phyloP scores from a whole-genome alignment of 2,113 vertebrate genomes.

The Sphaerodactylus townsendi region DNA sequence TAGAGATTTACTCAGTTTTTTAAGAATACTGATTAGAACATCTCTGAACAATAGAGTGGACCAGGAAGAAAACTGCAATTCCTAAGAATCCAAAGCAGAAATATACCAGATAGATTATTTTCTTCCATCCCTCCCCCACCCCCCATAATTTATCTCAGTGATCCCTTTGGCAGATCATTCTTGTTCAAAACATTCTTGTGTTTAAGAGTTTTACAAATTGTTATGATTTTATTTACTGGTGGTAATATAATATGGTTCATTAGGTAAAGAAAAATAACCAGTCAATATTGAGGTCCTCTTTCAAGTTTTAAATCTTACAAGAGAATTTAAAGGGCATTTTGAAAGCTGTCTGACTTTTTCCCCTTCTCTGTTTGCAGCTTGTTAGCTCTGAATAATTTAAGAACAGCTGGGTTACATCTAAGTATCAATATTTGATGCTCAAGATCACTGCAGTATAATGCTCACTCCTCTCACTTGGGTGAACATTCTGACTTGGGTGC shows the following conservation, averaged over 20 bases:
- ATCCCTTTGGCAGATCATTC: not conserved
- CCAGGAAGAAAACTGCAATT: not conserved
- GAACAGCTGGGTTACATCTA: constrained; percentile 19
- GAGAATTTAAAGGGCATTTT: constrained; percentile 8
- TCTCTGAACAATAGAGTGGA: not conserved
- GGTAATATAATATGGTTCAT: not conserved
- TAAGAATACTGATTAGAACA: not conserved
- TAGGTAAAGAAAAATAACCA: not conserved
- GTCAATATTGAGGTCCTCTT: not conserved
- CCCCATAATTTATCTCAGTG: not conserved
- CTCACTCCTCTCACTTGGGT: not conserved
- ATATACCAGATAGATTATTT: not conserved
- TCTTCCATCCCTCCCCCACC: not conserved
- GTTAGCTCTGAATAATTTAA: constrained; percentile 39
- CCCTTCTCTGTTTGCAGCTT: constrained; percentile 18
- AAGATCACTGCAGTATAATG: not conserved
- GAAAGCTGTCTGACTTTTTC: constrained; percentile 12
- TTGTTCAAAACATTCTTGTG: not conserved
- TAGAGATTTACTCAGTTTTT: not conserved
- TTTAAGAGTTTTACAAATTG: constrained; percentile 6
- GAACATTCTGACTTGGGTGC: not conserved
- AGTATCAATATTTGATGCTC: constrained; percentile 39
- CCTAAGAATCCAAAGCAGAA: not conserved
- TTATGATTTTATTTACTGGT: not conserved
- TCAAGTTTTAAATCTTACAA: not conserved